These are phyloP conservation scores for Onthophagus taurus DNA, from an alignment of 1,140 invertebrate species.

Conservation along the genomic window DNA sequence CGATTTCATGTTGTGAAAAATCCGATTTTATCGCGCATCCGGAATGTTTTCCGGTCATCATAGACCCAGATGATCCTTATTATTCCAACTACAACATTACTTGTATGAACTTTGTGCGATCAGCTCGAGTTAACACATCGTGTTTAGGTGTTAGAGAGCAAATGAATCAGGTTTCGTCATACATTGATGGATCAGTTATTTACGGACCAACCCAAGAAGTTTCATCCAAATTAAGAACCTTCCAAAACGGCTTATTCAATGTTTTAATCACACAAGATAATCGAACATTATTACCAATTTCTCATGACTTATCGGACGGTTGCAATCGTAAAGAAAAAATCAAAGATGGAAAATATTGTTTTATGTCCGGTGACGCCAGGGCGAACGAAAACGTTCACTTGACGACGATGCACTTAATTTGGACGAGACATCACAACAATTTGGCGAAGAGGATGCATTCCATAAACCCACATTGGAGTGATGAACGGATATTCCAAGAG, in stretches of 20 bases:
- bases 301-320: conserved; percentile 60
- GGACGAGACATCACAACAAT: conserved; percentile 76
- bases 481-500: conserved; percentile 74
- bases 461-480: conserved; percentile 75
- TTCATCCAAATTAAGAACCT: conserved; percentile 45
- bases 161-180: conserved; percentile 81
- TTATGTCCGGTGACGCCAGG: conserved; percentile 63
- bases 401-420: conserved; percentile 71
- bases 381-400: conserved; percentile 75
- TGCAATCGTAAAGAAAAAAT: conserved; percentile 61
- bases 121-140: conserved; percentile 78
- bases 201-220: conserved; percentile 58
- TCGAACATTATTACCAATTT: conserved; percentile 57
- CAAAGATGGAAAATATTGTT: conserved; percentile 64
- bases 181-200: conserved; percentile 81
- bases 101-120: conserved; percentile 78
- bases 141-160: conserved; percentile 76
- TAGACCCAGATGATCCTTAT: conserved; percentile 58
- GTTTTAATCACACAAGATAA: conserved; percentile 55
- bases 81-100: conserved; percentile 52
- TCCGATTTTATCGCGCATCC: conserved; percentile 47
- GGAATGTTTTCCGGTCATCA: conserved; percentile 69
- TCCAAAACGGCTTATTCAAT: conserved; percentile 48
- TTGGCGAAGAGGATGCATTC: conserved; percentile 52
- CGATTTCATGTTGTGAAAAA: conserved; percentile 53